A percentile compares a stretch with the other conserved stretches of the same genome.
phyloP scores from a whole-genome alignment of 1,140 invertebrate species.

The Eriocheir sinensis region DNA sequence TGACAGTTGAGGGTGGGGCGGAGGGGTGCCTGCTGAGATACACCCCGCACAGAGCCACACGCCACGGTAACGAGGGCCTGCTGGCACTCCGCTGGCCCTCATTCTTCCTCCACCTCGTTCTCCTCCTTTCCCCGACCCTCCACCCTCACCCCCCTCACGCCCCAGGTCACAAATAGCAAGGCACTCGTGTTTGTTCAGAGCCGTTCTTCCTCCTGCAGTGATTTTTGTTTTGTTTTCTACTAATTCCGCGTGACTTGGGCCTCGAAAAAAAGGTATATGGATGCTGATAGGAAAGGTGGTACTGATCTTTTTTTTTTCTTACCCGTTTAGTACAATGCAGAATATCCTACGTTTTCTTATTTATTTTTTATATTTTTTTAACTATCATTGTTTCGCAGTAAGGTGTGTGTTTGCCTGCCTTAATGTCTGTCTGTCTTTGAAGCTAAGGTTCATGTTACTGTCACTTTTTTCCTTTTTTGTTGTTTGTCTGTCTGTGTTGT shows the following conservation, averaged over 20 bases:
- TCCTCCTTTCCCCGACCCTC: not conserved
- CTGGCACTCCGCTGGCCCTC: slow-evolving; percentile 20
- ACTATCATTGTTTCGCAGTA: too few species aligned
- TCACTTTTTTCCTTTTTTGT: too few species aligned
- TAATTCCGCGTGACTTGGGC: too few species aligned
- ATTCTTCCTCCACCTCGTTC: not conserved
- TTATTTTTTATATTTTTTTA: not conserved
- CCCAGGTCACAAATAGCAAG: not conserved
- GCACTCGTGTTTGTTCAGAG: slow-evolving; percentile 56
- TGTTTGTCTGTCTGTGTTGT: too few species aligned
- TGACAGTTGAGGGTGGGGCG: slow-evolving; percentile 41
- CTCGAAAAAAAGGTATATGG: not conserved
- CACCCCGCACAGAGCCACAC: slow-evolving; percentile 41
- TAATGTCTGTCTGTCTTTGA: too few species aligned
- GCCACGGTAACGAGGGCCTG: slow-evolving; percentile 42
- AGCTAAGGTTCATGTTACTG: too few species aligned
- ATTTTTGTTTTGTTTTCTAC: too few species aligned
- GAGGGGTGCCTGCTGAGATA: slow-evolving; percentile 8
- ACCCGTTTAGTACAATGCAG: too few species aligned
- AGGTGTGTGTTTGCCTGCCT: too few species aligned
- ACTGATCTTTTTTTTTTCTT: not conserved
- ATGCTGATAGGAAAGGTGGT: too few species aligned
- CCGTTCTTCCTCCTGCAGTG: slow-evolving; percentile 36
- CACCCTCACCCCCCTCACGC: not conserved
- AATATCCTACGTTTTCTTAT: not conserved